Conservation (phyloP, 2,797 vertebrate genomes). For the Cygnus olor region DNA sequence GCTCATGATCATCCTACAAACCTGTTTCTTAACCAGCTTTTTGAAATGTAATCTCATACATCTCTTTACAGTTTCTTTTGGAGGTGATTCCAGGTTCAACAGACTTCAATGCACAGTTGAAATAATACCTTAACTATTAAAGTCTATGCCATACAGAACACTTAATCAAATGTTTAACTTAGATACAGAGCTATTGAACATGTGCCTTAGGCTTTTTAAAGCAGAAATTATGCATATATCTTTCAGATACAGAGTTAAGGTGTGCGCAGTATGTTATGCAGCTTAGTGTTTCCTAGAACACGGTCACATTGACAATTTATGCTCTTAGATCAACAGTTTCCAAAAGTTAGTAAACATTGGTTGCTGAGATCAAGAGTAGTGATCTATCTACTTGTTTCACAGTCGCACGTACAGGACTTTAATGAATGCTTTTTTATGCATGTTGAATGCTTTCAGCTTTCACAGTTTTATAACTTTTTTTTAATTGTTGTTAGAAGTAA, state of each 20-base stretch:
- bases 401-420: background rate
- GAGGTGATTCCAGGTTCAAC: background rate
- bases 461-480: background rate
- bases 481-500: background rate
- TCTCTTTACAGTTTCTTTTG: background rate
- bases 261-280: background rate
- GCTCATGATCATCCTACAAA: background rate
- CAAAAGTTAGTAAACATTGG: background rate
- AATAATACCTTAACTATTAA: background rate
- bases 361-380: background rate
- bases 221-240: background rate
- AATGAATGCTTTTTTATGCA: background rate
- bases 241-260: background rate
- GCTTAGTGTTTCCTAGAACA: background rate
- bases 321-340: background rate
- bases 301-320: background rate
- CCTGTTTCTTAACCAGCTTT: background rate
- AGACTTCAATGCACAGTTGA: background rate
- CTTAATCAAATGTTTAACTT: background rate
- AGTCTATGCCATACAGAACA: background rate
- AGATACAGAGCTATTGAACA: background rate
- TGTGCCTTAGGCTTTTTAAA: background rate
- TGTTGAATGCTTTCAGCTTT: background rate
- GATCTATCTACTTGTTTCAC: accelerated
- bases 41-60: background rate